Conservation (phyloP, 2,797 vertebrate genomes). For the Pseudochirops cupreus region DNA sequence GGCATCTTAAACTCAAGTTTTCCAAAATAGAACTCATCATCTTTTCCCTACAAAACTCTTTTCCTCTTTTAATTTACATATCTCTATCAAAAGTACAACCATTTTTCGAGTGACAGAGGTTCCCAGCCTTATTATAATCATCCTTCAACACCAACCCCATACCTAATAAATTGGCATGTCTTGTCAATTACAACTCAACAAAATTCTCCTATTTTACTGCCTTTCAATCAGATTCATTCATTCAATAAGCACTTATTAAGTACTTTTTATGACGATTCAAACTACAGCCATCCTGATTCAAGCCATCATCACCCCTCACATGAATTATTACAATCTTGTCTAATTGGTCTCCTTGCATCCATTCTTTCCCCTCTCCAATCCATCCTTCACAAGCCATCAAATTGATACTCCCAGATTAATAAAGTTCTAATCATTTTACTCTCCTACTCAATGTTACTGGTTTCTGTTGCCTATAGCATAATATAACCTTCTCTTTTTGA, state of each 20-base stretch:
- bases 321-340: neutral
- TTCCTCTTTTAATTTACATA: neutral
- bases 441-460: neutral
- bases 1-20: neutral
- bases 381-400: neutral
- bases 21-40: neutral
- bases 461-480: neutral
- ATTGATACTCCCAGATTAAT: neutral
- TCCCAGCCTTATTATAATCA: neutral
- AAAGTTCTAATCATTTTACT: neutral
- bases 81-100: neutral
- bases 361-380: neutral
- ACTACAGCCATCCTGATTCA: neutral
- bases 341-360: neutral
- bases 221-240: neutral
- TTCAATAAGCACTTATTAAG: neutral
- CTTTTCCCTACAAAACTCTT: neutral
- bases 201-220: neutral
- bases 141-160: neutral
- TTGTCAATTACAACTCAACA: neutral
- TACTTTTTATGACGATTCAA: neutral
- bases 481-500: neutral
- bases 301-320: neutral
- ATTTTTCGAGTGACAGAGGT: neutral
- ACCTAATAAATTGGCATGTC: neutral